Conservation (phyloP, 2,888 invertebrate genomes). For the Caenorhabditis becei region DNA sequence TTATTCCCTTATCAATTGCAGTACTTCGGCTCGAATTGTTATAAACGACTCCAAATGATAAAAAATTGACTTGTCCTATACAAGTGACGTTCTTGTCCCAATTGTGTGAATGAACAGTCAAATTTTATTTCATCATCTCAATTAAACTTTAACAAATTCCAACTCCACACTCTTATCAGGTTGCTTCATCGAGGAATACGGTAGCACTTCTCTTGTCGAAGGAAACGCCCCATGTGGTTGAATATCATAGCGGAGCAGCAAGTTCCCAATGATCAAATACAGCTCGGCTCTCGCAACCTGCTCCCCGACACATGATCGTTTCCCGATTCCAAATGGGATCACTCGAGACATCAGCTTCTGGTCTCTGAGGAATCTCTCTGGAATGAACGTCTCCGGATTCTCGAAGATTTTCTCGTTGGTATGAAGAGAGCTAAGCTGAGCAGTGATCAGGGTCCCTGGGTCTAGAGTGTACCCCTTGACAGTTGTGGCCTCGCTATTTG, state of each 20-base stretch:
- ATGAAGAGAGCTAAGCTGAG: conserved; percentile 61
- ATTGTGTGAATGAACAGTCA: too few species aligned
- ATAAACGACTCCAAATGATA: too few species aligned
- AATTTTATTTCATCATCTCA: too few species aligned
- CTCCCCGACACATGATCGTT: conserved; percentile 64
- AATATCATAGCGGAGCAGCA: conserved; percentile 48
- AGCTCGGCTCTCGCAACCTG: conserved; percentile 61
- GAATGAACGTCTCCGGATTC: conserved; percentile 45
- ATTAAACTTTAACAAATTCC: conserved; percentile 24
- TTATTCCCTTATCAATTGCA: too few species aligned
- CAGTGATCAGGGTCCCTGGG: conserved; percentile 54
- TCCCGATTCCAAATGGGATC: conserved; percentile 64
- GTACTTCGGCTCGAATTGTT: too few species aligned
- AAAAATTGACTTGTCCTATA: too few species aligned
- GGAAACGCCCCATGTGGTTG: conserved; percentile 31
- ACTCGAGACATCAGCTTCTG: conserved; percentile 45
- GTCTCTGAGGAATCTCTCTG: conserved; percentile 55
- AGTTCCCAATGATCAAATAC: conserved; percentile 59
- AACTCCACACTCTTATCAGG: conserved; percentile 38
- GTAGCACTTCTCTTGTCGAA: conserved; percentile 20
- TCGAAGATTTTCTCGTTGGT: conserved; percentile 50
- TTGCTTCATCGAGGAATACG: conserved; percentile 25
- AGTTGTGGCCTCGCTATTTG: conserved; percentile 27
- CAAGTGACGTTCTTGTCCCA: too few species aligned
- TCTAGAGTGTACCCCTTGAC: conserved; percentile 53